A percentile compares a stretch with the other conserved stretches of the same genome.
Conservation (phyloP, 1,140 invertebrate genomes). For the Drosophila paulistorum region DNA sequence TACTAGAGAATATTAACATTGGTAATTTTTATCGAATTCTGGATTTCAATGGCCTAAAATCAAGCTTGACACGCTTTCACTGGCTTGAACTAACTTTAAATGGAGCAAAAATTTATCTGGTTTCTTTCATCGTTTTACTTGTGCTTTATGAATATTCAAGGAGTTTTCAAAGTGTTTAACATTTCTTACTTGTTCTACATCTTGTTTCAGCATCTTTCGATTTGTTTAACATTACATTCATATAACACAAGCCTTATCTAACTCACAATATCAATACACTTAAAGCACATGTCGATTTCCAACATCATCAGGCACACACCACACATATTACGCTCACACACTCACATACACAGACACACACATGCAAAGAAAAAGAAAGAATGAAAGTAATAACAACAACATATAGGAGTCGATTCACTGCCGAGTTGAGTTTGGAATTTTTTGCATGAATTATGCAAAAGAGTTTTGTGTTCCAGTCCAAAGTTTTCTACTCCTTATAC, state of each 20-base stretch:
- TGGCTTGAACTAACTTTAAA: too few relatives aligned
- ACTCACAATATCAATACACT: conserved; percentile 35
- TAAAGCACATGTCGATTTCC: conserved; percentile 37
- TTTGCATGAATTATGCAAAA: conserved; percentile 76
- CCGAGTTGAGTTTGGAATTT: conserved; percentile 47
- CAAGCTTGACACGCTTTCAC: too few relatives aligned
- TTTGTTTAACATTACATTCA: conserved; percentile 29
- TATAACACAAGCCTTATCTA: conserved; percentile 20
- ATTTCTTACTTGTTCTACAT: neutral
- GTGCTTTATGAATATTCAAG: conserved; percentile 1
- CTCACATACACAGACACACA: neutral
- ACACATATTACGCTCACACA: neutral
- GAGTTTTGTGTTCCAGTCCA: conserved; percentile 50
- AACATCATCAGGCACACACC: neutral
- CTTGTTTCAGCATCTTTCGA: neutral
- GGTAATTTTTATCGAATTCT: too few relatives aligned
- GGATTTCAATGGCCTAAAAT: too few relatives aligned
- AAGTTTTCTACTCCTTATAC: conserved; percentile 15
- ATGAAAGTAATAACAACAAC: conserved; percentile 22
- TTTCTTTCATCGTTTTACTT: neutral
- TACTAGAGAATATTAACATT: too few relatives aligned
- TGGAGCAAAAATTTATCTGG: too few relatives aligned
- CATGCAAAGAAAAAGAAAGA: neutral
- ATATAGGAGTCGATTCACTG: conserved; percentile 27
- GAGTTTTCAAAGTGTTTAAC: neutral